A percentile compares a stretch with the other conserved stretches of the same genome.
Evolutionary conservation across 2,113 vertebrate genomes (phyloP).

Genomic region (Corynorhinus townsendii): DNA sequence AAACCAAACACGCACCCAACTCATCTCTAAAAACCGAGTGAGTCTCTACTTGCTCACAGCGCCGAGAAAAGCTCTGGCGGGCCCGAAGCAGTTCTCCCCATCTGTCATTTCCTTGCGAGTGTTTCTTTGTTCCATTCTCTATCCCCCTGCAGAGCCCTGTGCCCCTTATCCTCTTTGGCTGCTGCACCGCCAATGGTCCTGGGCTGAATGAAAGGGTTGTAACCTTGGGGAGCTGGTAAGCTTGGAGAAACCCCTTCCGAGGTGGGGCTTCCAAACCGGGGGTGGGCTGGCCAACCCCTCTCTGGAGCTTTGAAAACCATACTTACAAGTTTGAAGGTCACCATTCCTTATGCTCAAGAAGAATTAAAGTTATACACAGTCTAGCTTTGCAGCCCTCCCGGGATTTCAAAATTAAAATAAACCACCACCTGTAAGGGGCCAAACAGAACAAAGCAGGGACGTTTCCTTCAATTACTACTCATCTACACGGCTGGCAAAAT

Average conservation of each 20-base stretch:
- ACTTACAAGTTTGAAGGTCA: neutral
- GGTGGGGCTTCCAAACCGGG: neutral
- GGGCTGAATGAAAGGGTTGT: neutral
- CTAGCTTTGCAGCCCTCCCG: neutral
- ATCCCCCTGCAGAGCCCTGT: neutral
- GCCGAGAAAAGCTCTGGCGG: neutral
- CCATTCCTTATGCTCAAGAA: neutral
- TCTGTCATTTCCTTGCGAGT: slow-evolving; percentile 8
- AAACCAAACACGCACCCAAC: neutral
- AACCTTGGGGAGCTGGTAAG: neutral
- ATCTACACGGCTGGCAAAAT: neutral
- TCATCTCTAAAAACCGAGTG: neutral
- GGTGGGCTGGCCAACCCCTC: neutral
- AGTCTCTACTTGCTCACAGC: neutral
- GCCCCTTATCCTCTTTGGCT: neutral
- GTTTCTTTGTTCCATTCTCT: neutral
- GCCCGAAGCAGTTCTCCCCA: slow-evolving; percentile 19
- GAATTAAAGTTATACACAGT: neutral
- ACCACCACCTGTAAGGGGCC: neutral
- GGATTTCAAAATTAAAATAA: neutral
- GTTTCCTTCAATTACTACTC: neutral
- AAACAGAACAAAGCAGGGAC: neutral
- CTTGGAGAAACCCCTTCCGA: neutral
- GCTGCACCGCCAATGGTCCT: neutral
- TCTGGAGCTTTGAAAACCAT: neutral